Evolutionary conservation across 2,797 vertebrate species (phyloP).

Genomic region (Botia kubotai): DNA sequence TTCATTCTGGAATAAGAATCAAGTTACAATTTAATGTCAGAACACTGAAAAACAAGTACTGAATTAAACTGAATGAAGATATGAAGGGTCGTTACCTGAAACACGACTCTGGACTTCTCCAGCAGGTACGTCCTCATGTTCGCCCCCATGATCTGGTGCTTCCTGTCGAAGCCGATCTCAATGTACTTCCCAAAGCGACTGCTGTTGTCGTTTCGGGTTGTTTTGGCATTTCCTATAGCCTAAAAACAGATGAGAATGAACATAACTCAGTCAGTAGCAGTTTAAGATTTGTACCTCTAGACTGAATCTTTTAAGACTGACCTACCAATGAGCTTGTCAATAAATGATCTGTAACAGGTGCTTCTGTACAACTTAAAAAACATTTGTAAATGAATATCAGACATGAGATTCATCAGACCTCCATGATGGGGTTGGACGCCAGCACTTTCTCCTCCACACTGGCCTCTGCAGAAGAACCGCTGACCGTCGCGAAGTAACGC

Average conservation of each 20-base stretch:
- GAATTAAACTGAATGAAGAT: not conserved
- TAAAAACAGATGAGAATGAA: conserved; percentile 59
- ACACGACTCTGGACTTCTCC: conserved; percentile 98
- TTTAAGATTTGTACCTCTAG: not conserved
- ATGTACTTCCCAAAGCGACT: conserved; percentile 99
- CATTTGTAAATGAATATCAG: no score
- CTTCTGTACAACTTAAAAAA: no score
- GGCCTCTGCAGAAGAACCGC: conserved; percentile 87
- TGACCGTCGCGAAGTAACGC: conserved; percentile 97
- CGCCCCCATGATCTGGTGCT: conserved; percentile 89
- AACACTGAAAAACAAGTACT: not conserved
- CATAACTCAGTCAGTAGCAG: not conserved
- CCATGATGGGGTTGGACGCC: conserved; percentile 98
- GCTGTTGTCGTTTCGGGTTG: conserved; percentile 97
- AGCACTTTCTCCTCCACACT: conserved; percentile 92
- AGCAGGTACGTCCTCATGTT: conserved; percentile 98
- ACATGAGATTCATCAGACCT: conserved; percentile 75
- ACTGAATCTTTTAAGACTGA: no score
- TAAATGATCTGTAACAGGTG: no score
- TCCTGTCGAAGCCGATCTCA: conserved; percentile 93
- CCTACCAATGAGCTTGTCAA: no score
- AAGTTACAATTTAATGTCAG: not conserved
- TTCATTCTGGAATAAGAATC: not conserved
- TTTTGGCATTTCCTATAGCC: conserved; percentile 98
- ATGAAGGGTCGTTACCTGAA: conserved; percentile 83